Base-by-base conservation (phyloP, 2,797 vertebrate species). In the Semotilus atromaculatus region DNA sequence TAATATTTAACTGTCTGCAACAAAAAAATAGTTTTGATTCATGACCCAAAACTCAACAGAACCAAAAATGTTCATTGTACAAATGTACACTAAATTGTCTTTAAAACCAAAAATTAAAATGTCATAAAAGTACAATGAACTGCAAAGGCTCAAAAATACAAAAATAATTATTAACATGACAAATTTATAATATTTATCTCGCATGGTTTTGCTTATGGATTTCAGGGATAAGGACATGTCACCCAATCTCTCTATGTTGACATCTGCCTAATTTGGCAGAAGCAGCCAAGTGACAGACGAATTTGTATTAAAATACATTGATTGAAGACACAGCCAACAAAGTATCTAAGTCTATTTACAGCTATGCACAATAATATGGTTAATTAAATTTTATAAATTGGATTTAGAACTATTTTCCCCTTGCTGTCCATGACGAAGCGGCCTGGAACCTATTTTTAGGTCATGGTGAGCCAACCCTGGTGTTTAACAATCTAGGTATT, bases 231-330 rank as follows among this genome's bases (percentile, higher is more conserved):
- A 73, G 43, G 45, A 74, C 7, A 55, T 34, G 9, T 55, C 73
- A n/a, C 0, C 13, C 53, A 26, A 38, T 36, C 31, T 58, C 11
- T 55, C 21, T 48, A 7, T 4, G 29, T 6, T 74, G 29, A 6
- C 29, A 13, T 38, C 58, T 40, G 2, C 53, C 8, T 26, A 43
- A 43, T 77, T 77, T 58, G 34, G 23, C 34, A 6, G 16, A 14
- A 43, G 43, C 23, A 18, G 3, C 29, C 19, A 26, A 58, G 7
- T 43, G 23, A 60, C 14, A 43, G n/a, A 58, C 38, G 1, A 29
- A 40, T 60, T 40, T 77, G 34, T 60, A n/a, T 76, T 26, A 26
- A 77, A 77, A 38, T n/a, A 75, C 73, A 13, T 58, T 40, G 14
- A 60, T 23, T 60, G 75, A 18, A 51, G 26, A 29, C 16, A 51